A percentile compares a stretch with the other conserved stretches of the same genome.
Conservation (phyloP, 1,140 invertebrate genomes). For the Drosophila sucinea region DNA sequence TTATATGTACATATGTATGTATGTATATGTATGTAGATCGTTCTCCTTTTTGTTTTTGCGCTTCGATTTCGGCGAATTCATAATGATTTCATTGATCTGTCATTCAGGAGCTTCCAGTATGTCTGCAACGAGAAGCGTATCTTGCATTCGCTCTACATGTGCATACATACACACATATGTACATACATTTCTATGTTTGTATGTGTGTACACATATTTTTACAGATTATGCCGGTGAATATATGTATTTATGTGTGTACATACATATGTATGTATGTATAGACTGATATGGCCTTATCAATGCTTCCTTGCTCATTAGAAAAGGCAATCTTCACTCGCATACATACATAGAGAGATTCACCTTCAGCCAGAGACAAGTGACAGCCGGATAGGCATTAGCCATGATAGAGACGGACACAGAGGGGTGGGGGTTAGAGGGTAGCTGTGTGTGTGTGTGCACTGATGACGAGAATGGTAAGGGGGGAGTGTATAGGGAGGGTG, state of each 20-base stretch:
- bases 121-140: constrained; percentile 50
- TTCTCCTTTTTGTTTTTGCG: neutral
- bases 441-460: too few relatives aligned
- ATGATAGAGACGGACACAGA: constrained; percentile 1
- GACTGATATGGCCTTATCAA: constrained; percentile 44
- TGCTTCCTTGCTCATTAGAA: constrained; percentile 60
- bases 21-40: constrained; percentile 21
- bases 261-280: neutral
- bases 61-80: constrained; percentile 54
- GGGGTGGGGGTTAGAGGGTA: neutral
- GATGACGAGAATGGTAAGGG: too few relatives aligned
- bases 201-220: constrained; percentile 2
- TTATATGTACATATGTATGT: neutral
- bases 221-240: constrained; percentile 7
- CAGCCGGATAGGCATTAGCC: constrained; percentile 32
- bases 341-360: constrained; percentile 37
- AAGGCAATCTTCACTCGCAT: constrained; percentile 13
- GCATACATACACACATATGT: constrained; percentile 11
- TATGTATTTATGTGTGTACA: constrained; percentile 1
- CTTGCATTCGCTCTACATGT: constrained; percentile 19
- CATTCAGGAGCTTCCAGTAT: constrained; percentile 73
- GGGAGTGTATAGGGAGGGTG: neutral
- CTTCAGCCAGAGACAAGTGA: constrained; percentile 42
- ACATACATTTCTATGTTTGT: neutral
- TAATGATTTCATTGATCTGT: constrained; percentile 81